Evolutionary conservation across 2,113 vertebrate species (phyloP).

Genomic region (Atractosteus spatula): DNA sequence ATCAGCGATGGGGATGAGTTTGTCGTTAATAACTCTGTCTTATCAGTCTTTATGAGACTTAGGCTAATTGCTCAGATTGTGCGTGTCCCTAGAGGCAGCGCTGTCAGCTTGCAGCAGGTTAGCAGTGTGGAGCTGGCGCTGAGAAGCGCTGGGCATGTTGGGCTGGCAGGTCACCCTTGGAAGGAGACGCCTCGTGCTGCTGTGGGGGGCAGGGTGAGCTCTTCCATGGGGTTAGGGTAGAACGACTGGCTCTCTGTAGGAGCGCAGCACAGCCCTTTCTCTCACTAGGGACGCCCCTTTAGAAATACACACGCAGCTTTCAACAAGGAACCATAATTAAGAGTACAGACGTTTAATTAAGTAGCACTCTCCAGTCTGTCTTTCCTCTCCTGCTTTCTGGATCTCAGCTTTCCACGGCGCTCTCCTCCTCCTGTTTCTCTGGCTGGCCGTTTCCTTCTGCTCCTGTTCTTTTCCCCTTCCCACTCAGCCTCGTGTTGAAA

Average conservation of each 20-base stretch:
- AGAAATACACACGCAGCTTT: neutral
- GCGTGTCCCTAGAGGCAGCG: neutral
- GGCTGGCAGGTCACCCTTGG: neutral
- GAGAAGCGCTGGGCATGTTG: neutral
- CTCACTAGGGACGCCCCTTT: neutral
- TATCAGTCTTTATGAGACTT: slow-evolving; percentile 20
- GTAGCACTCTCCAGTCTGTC: slow-evolving; percentile 4
- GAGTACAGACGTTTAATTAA: slow-evolving; percentile 28
- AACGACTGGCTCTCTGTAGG: neutral
- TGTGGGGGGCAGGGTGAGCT: neutral
- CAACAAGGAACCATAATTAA: slow-evolving; percentile 25
- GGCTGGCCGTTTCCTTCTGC: slow-evolving; percentile 11
- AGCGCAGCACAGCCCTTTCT: neutral
- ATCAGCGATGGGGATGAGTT: slow-evolving; percentile 4
- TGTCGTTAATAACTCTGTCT: slow-evolving; percentile 18
- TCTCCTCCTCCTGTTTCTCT: slow-evolving; percentile 1
- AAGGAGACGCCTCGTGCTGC: neutral
- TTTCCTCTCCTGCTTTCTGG: slow-evolving; percentile 6
- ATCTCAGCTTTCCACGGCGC: neutral
- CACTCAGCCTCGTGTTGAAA: too few relatives aligned
- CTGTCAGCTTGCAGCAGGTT: neutral
- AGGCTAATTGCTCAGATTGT: slow-evolving; percentile 24
- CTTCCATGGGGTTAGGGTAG: neutral
- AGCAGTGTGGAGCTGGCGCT: neutral
- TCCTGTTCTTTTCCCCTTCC: neutral